These are phyloP conservation scores for Leptinotarsa peninsularis DNA, from an alignment of 2,888 invertebrate genomes.

Conservation along the genomic window DNA sequence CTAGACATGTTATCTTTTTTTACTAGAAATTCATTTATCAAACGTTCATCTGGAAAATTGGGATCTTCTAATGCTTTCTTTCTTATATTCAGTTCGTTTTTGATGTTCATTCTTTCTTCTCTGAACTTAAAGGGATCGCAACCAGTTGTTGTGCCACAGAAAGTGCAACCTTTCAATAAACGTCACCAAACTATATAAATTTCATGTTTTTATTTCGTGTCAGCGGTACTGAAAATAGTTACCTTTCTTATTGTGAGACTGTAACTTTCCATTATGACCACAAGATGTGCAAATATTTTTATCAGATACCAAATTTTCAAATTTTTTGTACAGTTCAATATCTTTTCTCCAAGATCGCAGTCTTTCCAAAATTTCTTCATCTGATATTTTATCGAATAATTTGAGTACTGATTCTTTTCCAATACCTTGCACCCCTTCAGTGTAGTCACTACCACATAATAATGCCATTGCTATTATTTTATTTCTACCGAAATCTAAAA, in stretches of 20 bases:
- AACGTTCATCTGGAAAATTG: conserved; percentile 78
- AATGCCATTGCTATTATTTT: conserved; percentile 88
- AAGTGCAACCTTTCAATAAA: conserved; percentile 69
- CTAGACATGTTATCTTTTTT: conserved; percentile 69
- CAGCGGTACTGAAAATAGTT: not conserved
- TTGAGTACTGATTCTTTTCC: conserved; percentile 84
- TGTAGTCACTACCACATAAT: conserved; percentile 90
- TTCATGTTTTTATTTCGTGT: not conserved
- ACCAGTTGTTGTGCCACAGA: conserved; percentile 73
- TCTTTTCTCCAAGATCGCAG: conserved; percentile 77
- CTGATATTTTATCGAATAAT: conserved; percentile 74
- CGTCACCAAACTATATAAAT: not conserved
- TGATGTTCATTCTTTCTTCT: conserved; percentile 73
- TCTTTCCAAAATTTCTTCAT: conserved; percentile 76
- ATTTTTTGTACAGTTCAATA: conserved; percentile 68
- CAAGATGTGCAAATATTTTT: conserved; percentile 78
- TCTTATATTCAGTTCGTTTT: conserved; percentile 77
- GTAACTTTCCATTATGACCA: conserved; percentile 76
- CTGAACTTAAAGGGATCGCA: conserved; percentile 73
- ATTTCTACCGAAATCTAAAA: conserved; percentile 77
- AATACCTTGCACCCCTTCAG: conserved; percentile 79
- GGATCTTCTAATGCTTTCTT: conserved; percentile 74
- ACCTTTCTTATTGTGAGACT: conserved; percentile 71
- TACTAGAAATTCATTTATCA: conserved; percentile 80
- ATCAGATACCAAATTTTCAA: conserved; percentile 69